phyloP scores from a whole-genome alignment of 2,113 vertebrate genomes.

The Pardalotus punctatus region DNA sequence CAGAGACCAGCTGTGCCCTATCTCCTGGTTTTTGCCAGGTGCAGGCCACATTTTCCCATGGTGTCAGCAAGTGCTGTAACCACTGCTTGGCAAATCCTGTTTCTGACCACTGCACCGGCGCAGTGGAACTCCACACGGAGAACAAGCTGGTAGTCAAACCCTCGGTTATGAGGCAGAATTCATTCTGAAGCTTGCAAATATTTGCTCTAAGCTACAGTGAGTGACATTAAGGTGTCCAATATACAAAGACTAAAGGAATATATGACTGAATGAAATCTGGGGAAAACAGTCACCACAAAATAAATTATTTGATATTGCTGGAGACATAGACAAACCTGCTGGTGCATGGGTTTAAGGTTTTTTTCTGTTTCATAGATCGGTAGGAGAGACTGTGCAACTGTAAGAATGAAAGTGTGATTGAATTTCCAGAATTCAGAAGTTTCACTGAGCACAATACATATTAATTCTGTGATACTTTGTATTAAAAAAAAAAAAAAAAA shows the following conservation, averaged over 20 bases:
- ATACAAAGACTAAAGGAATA: not conserved
- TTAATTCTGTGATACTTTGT: not conserved
- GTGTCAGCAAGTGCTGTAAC: not conserved
- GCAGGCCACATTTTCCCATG: not conserved
- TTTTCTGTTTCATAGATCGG: not conserved
- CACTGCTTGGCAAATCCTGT: rapidly evolving
- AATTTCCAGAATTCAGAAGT: not conserved
- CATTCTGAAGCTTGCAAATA: not conserved
- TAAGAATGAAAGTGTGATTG: not conserved
- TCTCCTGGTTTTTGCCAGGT: not conserved
- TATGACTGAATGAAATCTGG: not conserved
- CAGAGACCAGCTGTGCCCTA: not conserved
- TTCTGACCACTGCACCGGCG: not conserved
- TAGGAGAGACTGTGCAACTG: rapidly evolving
- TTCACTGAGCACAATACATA: not conserved
- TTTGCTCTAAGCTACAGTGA: not conserved
- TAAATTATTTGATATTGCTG: not conserved
- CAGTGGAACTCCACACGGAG: not conserved
- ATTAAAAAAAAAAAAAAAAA: not conserved
- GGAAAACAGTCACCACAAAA: not conserved
- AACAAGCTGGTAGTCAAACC: not conserved
- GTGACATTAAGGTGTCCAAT: not conserved
- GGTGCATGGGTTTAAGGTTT: not conserved
- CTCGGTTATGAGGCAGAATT: not conserved
- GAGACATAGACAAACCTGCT: not conserved